Evolutionary conservation across 2,113 vertebrate genomes (phyloP).

Genomic region (Tachuris rubrigastra): DNA sequence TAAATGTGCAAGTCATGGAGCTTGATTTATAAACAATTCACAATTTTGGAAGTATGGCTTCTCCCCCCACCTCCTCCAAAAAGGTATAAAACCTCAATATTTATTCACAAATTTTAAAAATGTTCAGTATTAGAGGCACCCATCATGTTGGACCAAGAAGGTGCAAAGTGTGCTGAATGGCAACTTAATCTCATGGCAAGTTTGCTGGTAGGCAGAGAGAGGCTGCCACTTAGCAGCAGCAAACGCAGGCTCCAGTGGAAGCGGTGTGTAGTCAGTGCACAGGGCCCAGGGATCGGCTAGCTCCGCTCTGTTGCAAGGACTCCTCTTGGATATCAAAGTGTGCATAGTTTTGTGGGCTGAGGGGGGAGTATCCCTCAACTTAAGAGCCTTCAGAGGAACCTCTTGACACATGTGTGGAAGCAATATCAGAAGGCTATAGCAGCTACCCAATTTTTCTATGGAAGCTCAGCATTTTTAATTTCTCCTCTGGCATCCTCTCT

Average conservation of each 20-base stretch:
- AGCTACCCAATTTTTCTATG: neutral
- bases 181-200: neutral
- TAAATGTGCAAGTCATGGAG: conserved; percentile 81
- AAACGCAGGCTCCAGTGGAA: neutral
- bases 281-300: neutral
- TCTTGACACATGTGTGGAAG: neutral
- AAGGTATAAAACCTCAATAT: neutral
- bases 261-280: neutral
- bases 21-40: conserved; percentile 85
- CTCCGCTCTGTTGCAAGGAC: neutral
- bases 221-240: neutral
- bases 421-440: neutral
- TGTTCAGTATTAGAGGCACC: neutral
- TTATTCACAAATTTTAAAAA: conserved; percentile 19
- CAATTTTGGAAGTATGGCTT: conserved; percentile 74
- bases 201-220: neutral
- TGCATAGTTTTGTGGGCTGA: neutral
- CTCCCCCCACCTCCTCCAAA: neutral
- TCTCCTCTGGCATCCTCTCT: neutral
- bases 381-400: neutral
- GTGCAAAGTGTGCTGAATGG: neutral
- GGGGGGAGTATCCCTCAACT: neutral
- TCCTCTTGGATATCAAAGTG: neutral
- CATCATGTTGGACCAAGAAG: neutral
- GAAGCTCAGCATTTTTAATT: neutral